Evolutionary conservation across 2,888 invertebrate species (phyloP), one percentile per base, ranked within the genome.

Genomic region (Gonocerus acuteangulatus): DNA sequence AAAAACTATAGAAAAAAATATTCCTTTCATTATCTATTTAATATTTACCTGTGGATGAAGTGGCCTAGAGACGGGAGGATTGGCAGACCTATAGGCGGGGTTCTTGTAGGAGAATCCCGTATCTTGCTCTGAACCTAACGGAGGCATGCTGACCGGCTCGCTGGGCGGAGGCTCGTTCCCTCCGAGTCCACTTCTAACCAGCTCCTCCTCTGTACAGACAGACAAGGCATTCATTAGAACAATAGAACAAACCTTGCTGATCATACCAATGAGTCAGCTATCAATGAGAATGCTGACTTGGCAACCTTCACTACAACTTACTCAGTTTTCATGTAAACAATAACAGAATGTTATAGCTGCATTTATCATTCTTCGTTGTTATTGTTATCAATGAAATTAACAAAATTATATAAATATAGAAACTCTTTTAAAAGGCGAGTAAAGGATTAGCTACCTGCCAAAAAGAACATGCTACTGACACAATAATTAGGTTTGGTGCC

Each of bases 41-140:
- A n/a, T n/a, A n/a, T 9, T 27, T 54, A 65, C 65, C 36, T 65
- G 62, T 23, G 63, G 44, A 39, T 56, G 56, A 22, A 65, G 60
- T 15, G 65, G 58, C 56, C 60, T 64, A 4, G 63, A 51, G n/a
- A 61, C 48, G 2, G 69, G 67, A 19, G 86, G 79, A 71, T 86
- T 84, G 13, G 86, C 87, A 65, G 86, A 86, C 71, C 87, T 87
- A 71, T 88, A 87, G 36, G 82, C 80, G 0, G 87, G 87, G 70
- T 83, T 86, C 60, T 84, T 80, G 71, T 87, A 82, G 70, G 83
- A 85, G 73, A 86, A 87, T 63, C 79, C 67, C 9, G 51, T 19
- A 21, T 52, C 61, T 27, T 59, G 62, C 7, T 51, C 45, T 1
- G 65, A 47, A n/a, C 63, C 59, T 7, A 66, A 47, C 13, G 66